phyloP scores from a whole-genome alignment of 2,797 vertebrate genomes.

The Echeneis naucrates region DNA sequence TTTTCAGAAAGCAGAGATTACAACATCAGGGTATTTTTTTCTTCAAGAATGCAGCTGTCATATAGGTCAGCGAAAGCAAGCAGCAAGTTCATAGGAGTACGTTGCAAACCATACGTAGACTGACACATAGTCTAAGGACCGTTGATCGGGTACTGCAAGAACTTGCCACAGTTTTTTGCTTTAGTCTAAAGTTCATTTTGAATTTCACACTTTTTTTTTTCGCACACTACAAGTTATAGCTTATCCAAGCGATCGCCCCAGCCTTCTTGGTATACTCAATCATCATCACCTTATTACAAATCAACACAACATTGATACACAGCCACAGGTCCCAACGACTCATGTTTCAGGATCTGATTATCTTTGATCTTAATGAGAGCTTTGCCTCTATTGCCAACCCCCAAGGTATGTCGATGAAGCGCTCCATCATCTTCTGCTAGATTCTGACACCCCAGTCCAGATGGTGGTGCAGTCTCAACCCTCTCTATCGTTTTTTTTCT shows the following conservation, averaged over 20 bases:
- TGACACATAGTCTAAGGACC: conserved; percentile 3
- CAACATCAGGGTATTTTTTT: too few species aligned
- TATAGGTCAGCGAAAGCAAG: conserved; percentile 16
- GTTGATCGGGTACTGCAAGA: background rate
- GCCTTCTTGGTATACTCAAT: conserved; percentile 46
- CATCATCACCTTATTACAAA: conserved; percentile 68
- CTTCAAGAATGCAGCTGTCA: background rate
- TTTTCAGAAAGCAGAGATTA: background rate
- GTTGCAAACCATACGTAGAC: conserved; percentile 11
- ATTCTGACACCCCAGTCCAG: conserved; percentile 76
- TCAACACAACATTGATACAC: conserved; percentile 60
- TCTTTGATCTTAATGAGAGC: conserved; percentile 72
- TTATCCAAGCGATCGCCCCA: conserved; percentile 27
- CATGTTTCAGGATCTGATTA: conserved; percentile 77
- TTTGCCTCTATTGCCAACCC: conserved; percentile 64
- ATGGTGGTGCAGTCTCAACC: conserved; percentile 71
- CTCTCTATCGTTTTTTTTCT: conserved; percentile 43
- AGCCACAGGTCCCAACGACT: conserved; percentile 61
- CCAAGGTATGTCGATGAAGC: conserved; percentile 67
- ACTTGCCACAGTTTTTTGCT: conserved; percentile 34
- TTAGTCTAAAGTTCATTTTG: conserved; percentile 40
- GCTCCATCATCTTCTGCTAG: conserved; percentile 71
- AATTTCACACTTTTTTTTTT: conserved; percentile 17
- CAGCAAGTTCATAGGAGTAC: conserved; percentile 4
- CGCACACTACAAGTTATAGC: conserved; percentile 20